Evolutionary conservation across 2,113 vertebrate species (phyloP), one percentile per base, ranked within the genome.

Genomic region (Cardinalis cardinalis): DNA sequence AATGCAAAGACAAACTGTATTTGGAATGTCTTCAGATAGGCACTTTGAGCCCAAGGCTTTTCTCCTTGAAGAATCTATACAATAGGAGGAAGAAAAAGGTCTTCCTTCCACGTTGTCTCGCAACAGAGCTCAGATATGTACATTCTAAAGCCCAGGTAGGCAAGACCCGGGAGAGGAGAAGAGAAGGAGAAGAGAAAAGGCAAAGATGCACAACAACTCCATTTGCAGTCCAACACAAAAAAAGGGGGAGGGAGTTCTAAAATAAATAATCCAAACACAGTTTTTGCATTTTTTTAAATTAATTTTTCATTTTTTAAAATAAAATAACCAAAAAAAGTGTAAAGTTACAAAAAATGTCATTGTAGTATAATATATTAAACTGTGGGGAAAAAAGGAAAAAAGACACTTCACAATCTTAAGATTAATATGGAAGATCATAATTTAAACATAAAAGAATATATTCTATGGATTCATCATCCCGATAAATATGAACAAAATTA

Each of bases 381-480:
- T 99, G 99, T 99, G 99, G 97, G 96, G 90, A 92, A 92, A 98
- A 98, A 97, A 94, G 94, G 97, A 98, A 96, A 98, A 99, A 98
- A 98, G 98, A 98, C 98, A 98, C 98, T 99, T 99, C 99, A 99
- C 99, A 99, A 99, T 99, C 99, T 99, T 99, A 99, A 99, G 99
- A 99, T 99, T 99, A 99, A 99, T 99, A 99, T 98, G 98, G 98
- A 99, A 99, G 98, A 99, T 99, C 99, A 99, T 99, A 99, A 99
- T 99, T 99, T 99, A 99, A 99, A 99, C 99, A 99, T 99, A 99
- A 99, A 99, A 99, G 99, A 99, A 99, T 99, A 99, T 99, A 99
- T 99, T 99, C 99, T 99, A 99, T 99, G 98, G 98, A 99, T 98
- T 99, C 99, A 99, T 99, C 99, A 99, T 99, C 98, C 99, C 98